phyloP scores from a whole-genome alignment of 2,113 vertebrate genomes.

The Verasper variegatus region DNA sequence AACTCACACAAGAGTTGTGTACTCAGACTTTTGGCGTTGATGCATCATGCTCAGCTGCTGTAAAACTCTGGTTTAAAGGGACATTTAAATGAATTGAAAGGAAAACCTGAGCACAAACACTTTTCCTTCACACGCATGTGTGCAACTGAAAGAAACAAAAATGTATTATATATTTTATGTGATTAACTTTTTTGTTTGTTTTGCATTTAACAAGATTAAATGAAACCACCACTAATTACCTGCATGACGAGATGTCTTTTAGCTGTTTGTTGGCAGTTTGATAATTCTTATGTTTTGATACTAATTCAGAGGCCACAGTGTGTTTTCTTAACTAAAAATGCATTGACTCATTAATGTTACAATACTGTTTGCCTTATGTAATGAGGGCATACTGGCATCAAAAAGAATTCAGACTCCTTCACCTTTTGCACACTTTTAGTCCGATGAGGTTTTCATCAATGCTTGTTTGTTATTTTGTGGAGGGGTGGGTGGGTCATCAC shows the following conservation, averaged over 20 bases:
- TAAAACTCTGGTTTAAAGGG: conserved; percentile 13
- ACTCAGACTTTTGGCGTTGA: conserved; percentile 26
- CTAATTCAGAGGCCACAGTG: background rate
- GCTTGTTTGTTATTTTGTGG: too few relatives aligned
- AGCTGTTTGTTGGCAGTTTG: background rate
- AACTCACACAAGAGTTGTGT: background rate
- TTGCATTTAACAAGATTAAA: conserved; percentile 44
- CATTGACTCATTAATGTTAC: background rate
- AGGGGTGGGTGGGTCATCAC: too few relatives aligned
- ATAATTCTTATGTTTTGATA: conserved; percentile 1
- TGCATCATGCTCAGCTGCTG: background rate
- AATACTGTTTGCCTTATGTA: background rate
- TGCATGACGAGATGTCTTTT: conserved; percentile 8
- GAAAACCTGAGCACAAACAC: conserved; percentile 11
- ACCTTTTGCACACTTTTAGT: too few relatives aligned
- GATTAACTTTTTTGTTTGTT: conserved; percentile 24
- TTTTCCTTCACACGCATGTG: conserved; percentile 36
- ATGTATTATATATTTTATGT: conserved; percentile 29
- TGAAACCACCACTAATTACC: conserved; percentile 19
- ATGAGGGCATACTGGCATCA: background rate
- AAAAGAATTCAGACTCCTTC: background rate
- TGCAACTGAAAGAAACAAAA: conserved; percentile 25
- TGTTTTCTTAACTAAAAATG: background rate
- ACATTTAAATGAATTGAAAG: conserved; percentile 23
- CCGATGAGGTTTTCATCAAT: too few relatives aligned